Evolutionary conservation across 2,888 invertebrate species (phyloP).

Genomic region (Tinea pellionella): DNA sequence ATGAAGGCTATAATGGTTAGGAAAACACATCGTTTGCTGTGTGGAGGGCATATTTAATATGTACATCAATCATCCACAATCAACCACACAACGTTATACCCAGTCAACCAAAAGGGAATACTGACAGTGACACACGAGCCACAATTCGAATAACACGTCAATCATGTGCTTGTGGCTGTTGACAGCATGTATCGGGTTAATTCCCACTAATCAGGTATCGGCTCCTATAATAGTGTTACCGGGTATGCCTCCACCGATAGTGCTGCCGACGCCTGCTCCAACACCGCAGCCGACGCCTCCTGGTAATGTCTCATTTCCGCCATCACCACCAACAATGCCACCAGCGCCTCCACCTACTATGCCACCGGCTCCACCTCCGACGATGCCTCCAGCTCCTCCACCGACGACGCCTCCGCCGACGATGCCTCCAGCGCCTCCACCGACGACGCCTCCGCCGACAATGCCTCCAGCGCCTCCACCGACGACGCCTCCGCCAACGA

Average conservation of each 20-base stretch:
- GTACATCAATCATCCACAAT: no score
- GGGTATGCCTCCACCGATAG: constrained; percentile 49
- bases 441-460: constrained; percentile 21
- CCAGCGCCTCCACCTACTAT: constrained; percentile 18
- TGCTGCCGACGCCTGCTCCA: constrained; percentile 42
- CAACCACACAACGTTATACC: background rate
- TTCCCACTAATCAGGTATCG: constrained; percentile 41
- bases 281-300: constrained; percentile 19
- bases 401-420: constrained; percentile 20
- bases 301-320: constrained; percentile 15
- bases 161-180: constrained; percentile 61
- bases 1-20: constrained; percentile 63
- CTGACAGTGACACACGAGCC: background rate
- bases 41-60: constrained; percentile 58
- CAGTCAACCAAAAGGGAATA: background rate
- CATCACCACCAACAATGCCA: constrained; percentile 17
- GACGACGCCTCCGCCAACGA: constrained; percentile 16
- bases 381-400: constrained; percentile 18
- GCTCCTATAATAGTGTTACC: constrained; percentile 38
- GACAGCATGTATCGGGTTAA: constrained; percentile 56
- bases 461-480: constrained; percentile 18
- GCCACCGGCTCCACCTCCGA: constrained; percentile 18
- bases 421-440: constrained; percentile 21
- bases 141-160: background rate
- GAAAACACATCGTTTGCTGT: constrained; percentile 51